Base-by-base conservation (phyloP, 2,888 invertebrate species). In the Cecidostiba fungosa region DNA sequence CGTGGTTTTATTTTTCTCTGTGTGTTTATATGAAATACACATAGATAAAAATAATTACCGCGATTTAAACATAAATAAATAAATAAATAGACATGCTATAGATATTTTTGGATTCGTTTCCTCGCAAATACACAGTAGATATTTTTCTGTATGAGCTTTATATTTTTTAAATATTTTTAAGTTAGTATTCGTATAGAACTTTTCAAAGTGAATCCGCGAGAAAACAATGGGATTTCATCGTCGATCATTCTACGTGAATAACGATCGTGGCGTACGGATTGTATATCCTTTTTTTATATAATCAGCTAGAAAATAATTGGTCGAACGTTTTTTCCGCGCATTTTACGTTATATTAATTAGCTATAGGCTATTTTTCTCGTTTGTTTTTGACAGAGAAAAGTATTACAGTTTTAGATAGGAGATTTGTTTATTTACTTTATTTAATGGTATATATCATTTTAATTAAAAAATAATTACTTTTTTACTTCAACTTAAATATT, bases 381-480 rank as follows among this genome's bases (percentile, higher is more conserved):
- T 80, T 76, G 6, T 62, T n/a, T n/a, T 54, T 29, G 8, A 39
- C 66, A 50, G 62, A 72, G 43, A 23, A 36, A 73, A 81, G 47
- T 59, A 50, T 86, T 73, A 76, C 70, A 79, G 77, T 14, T 29
- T 69, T 47, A 72, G 36, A 77, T 43, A 79, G 76, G 39, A 82
- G 79, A 86, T 66, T 23, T 79, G 50, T 77, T 54, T 59, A 39
- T 39, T 19, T 43, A 19, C 29, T 72, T 78, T 36, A 66, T 72
- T 83, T 72, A 72, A 39, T 36, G 72, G n/a, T 77, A 43, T 4
- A n/a, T 74, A 66, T n/a, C 8, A 29, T 77, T 85, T 79, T 62
- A 73, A 69, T 82, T 86, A 86, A 83, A 86, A 76, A 72, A 77
- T 72, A 36, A 83, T 83, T 72, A 82, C 66, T 78, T 66, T 47